Evolutionary conservation across 2,113 vertebrate species (phyloP).

Genomic region (Leucosticte australis): DNA sequence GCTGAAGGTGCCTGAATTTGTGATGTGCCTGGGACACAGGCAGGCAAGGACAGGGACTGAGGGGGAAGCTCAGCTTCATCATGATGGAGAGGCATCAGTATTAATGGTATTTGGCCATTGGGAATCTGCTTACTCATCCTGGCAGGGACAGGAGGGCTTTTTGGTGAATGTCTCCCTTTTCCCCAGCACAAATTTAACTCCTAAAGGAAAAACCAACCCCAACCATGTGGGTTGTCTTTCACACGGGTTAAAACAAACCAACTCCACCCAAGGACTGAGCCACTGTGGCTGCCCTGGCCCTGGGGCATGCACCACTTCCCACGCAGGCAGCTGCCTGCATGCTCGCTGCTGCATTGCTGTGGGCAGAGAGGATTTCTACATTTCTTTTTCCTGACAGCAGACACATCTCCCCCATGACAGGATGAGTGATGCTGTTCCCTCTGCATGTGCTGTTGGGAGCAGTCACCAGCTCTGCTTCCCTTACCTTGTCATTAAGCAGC

Average conservation of each 20-base stretch:
- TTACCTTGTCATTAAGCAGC: neutral
- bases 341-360: rapidly evolving
- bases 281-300: neutral
- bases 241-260: neutral
- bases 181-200: neutral
- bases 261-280: neutral
- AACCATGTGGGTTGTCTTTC: neutral
- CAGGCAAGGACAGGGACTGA: neutral
- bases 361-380: neutral
- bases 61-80: neutral
- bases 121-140: neutral
- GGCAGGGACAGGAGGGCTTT: neutral
- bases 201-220: neutral
- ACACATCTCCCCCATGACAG: neutral
- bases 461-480: neutral
- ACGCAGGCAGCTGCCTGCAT: neutral
- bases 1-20: neutral
- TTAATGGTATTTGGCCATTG: neutral
- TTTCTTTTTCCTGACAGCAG: neutral
- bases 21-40: neutral
- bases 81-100: neutral
- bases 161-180: neutral
- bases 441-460: neutral
- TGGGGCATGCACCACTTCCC: neutral
- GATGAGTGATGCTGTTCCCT: neutral